A percentile compares a stretch with the other conserved stretches of the same genome.
Conservation (phyloP, 2,113 vertebrate species). For the Uropsilus gracilis region DNA sequence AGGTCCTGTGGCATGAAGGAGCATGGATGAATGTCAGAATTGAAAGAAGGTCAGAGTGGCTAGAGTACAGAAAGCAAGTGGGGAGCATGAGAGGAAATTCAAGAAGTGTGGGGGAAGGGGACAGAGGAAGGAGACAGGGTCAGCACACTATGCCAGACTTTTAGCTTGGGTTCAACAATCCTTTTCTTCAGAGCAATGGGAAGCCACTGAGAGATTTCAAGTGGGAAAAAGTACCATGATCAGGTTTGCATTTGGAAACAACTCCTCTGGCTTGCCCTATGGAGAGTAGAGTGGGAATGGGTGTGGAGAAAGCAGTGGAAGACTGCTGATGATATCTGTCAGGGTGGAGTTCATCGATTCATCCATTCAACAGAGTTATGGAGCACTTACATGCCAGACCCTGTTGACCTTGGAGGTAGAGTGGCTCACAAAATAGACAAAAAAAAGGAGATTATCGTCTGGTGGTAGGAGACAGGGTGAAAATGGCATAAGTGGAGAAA, state of each 20-base stretch:
- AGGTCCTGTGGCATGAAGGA: background rate
- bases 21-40: background rate
- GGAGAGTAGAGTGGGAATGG: background rate
- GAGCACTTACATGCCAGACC: background rate
- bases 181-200: background rate
- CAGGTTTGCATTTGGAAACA: constrained; percentile 20
- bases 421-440: background rate
- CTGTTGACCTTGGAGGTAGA: background rate
- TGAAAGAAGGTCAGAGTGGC: background rate
- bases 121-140: too few relatives aligned
- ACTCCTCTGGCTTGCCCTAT: background rate
- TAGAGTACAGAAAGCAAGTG: background rate
- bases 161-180: background rate
- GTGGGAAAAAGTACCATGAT: background rate
- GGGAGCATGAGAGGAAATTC: background rate
- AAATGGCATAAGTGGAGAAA: background rate
- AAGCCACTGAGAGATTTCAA: background rate
- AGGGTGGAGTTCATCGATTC: background rate
- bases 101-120: background rate
- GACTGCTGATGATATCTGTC: background rate
- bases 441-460: background rate
- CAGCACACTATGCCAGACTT: background rate
- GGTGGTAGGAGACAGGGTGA: background rate
- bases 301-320: background rate
- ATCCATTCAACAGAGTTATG: background rate